Base-by-base conservation (phyloP, 1,140 invertebrate species). In the Glossosoma conforme region DNA sequence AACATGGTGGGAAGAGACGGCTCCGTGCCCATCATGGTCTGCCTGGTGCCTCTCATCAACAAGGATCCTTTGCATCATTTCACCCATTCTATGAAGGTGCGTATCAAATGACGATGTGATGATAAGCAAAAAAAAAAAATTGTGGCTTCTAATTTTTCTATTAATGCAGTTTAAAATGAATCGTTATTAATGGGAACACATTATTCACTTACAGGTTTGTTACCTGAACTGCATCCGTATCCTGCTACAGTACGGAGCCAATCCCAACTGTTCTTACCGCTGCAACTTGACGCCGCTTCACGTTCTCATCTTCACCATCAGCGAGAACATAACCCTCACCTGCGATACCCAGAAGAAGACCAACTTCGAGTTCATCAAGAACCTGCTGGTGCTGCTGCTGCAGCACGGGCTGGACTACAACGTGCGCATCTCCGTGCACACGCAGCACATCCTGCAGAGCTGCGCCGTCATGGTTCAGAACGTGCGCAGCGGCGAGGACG, bases 21-120 rank as follows among this genome's bases (percentile, higher is more conserved):
- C 10, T 82, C 80, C 19, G 82, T 84, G 17, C 83, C 84, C 5
- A 75, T 86, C 24, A 86, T 86, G 83, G 82, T 86, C 6, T 82
- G 84, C 58, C 65, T 86, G 11, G 83, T 86, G 15, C 84, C 84
- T 21, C 70, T 86, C 5, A 86, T 86, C 28, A 86, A 86, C 61
- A 86, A 86, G 62, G 83, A 86, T 70, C 83, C 83, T 25, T 61
- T 86, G 28, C 83, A 85, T 65, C 81, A 83, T 63, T 84, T 85
- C 58, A 85, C 83, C 13, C 84, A 86, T 65, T 83, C 76, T 40
- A 86, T 85, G 80, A 86, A 86, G 71, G 82, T 81, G 61, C 62
- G 21, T 43, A 17, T 42, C n/a, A n/a, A n/a, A n/a, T 17, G n/a
- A 45, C 14, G 6, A 45, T 28, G 25, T 44, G 3, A n/a, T 44